Base-by-base conservation (phyloP, 2,797 vertebrate genomes). In the Betta splendens region DNA sequence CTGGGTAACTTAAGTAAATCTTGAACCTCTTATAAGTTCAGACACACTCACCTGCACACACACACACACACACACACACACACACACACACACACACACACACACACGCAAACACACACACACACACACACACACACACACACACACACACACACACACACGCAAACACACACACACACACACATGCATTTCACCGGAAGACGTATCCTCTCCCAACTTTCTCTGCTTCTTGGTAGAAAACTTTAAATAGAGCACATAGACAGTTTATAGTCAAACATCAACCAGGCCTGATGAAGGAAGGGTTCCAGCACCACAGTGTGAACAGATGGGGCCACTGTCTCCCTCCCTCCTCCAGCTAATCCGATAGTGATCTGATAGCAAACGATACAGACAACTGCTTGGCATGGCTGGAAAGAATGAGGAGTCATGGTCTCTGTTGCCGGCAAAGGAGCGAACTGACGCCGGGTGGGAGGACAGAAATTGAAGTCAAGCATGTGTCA, bases 1-100 rank as follows among this genome's bases (percentile, higher is more conserved):
- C 62, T 59, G 79, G 77, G 80, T 72, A 77, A 81, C 77, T 78
- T 79, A 82, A 81, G 76, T 78, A 77, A 77, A 85, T 83, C 75
- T 79, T 69, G 49, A 75, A 70, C 50, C 69, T 62, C 61, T 72
- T 68, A 66, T 54, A 69, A 59, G 66, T 51, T 72, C 38, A 56
- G 22, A 18, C 55, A 64, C 60, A 37, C 45, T 62, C 22, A 78
- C 73, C 77, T 73, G 58, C 63, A 46, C 35, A 38, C 17, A 20
- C 31, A 44, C n/a, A 37, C 42, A 46, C 47, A 56, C 36, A 40
- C 21, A 46, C 36, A 42, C 37, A 37, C n/a, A 28, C 23, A 12
- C 21, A 44, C n/a, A n/a, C n/a, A n/a, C n/a, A n/a, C 40, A 17
- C 26, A 25, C 49, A 45, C 54, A 36, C 42, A 49, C 50, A 55